Base-by-base conservation (phyloP, 1,140 invertebrate species). In the Psilanteris sp. region DNA sequence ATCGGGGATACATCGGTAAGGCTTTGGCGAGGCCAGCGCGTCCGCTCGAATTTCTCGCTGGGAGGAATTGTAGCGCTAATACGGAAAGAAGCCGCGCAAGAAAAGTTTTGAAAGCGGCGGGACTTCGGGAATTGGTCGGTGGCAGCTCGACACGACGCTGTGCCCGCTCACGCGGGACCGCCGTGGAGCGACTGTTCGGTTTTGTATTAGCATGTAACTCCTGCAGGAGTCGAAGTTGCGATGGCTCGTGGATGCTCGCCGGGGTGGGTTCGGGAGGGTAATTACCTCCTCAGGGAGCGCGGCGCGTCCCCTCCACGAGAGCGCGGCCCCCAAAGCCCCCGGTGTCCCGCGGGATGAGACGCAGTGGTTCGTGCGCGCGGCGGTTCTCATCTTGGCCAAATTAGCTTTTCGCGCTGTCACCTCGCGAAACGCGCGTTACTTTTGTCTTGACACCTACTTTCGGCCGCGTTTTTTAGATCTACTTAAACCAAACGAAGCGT, bases 171-270 rank as follows among this genome's bases (percentile, higher is more conserved):
- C 64, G 77, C 54, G 79, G 77, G 79, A 79, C 78, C 78, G 80
- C 80, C 79, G 80, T 72, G 79, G 79, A 80, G 80, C 79, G 79
- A 57, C 41, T 57, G 84, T 85, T 84, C 81, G 83, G 84, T 85
- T 85, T 85, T 85, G 83, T 85, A 85, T 85, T 85, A 85, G 84
- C 83, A 84, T 85, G 84, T 85, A 85, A 85, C 84, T 85, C 82
- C 84, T 76, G 77, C 59, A 85, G 83, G 84, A 85, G 84, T 85
- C 81, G 82, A 85, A 85, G 83, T 85, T 85, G 80, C 83, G 79
- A 83, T 79, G 81, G 80, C 70, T 83, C 77, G 83, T 80, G 83
- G 82, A 81, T 81, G 81, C 79, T 18, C 26, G 52, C 36, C 15
- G 32, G 46, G 59, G 41, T 22, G 54, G 55, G 77, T 67, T n/a